Evolutionary conservation across 1,140 invertebrate genomes (phyloP).

Genomic region (Pseudomyrmex concolor): DNA sequence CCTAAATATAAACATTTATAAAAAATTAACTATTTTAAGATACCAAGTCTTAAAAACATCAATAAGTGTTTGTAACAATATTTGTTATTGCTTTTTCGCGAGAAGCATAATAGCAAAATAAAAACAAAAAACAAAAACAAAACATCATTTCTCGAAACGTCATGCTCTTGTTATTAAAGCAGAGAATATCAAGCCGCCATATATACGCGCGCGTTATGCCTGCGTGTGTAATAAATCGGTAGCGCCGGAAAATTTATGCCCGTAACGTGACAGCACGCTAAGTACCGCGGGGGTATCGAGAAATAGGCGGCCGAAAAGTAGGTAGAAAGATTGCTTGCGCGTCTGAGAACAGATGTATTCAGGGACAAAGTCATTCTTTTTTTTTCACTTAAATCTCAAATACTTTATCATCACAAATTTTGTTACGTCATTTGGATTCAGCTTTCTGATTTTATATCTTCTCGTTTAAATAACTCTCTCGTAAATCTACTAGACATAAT

Average conservation of each 20-base stretch:
- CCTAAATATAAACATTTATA: no score
- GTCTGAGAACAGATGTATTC: not conserved
- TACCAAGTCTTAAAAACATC: not conserved
- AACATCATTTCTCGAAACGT: conserved; percentile 16
- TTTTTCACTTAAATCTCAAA: not conserved
- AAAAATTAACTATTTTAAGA: no score
- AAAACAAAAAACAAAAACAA: not conserved
- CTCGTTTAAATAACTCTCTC: not conserved
- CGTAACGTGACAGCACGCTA: conserved; percentile 49
- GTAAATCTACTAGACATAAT: not conserved
- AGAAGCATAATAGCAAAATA: not conserved
- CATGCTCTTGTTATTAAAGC: not conserved
- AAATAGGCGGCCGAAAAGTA: conserved; percentile 39
- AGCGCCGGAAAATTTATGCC: conserved; percentile 49
- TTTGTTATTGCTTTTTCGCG: conserved; percentile 1
- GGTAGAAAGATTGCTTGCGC: not conserved
- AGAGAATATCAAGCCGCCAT: conserved; percentile 23
- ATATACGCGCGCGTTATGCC: conserved; percentile 18
- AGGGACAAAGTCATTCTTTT: conserved; percentile 5
- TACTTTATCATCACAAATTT: not conserved
- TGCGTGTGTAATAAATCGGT: conserved; percentile 49
- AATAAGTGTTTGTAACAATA: not conserved
- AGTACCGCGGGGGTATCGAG: conserved; percentile 48
- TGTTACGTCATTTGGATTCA: conserved; percentile 13
- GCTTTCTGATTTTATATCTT: not conserved